Base-by-base conservation (phyloP, 1,140 invertebrate genomes). In the Penaeus chinensis region DNA sequence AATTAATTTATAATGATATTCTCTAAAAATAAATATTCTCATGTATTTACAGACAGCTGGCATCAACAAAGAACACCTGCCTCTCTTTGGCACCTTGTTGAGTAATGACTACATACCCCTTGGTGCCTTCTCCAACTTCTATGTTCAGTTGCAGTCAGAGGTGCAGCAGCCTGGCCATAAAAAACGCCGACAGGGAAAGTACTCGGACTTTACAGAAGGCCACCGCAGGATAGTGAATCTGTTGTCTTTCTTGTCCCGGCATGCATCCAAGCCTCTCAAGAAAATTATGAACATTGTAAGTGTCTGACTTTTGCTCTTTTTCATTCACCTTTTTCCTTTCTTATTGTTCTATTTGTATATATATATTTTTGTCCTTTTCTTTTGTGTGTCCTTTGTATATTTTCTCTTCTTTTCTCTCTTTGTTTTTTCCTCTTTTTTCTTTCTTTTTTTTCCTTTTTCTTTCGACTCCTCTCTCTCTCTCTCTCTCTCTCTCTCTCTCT, bases 81-180 rank as follows among this genome's bases (percentile, higher is more conserved):
- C 84, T 19, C 69, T 89, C 8, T 79, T 89, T 22, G 88, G 82
- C 18, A 85, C 88, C 47, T 79, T 89, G 32, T 61, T 85, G 27
- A 84, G 79, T 22, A 89, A 89, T 61, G 88, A 89, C 71, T 89
- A 85, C 71, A 27, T 89, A n/a, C 61, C 84, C 63, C 63, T 60
- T 16, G 80, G 76, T 42, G 60, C 32, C 27, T 78, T 89, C 42
- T 20, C 60, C 32, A 37, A 66, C 20, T 89, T 86, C 60, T 82
- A 89, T 42, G 8, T 19, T 24, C 74, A 71, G 10, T 60, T 88
- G 24, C 71, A 62, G 24, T 54, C 54, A 13, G 54, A 54, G 16
- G 11, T 54, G 16, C 54, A 54, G 54, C 54, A 13, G 54, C 54
- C 54, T 16, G 16, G 16, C 54, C 54, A 54, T 16, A 54, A 60